Evolutionary conservation across 2,113 vertebrate species (phyloP), one percentile per base, ranked within the genome.

Genomic region (Actenoides lindsayi): DNA sequence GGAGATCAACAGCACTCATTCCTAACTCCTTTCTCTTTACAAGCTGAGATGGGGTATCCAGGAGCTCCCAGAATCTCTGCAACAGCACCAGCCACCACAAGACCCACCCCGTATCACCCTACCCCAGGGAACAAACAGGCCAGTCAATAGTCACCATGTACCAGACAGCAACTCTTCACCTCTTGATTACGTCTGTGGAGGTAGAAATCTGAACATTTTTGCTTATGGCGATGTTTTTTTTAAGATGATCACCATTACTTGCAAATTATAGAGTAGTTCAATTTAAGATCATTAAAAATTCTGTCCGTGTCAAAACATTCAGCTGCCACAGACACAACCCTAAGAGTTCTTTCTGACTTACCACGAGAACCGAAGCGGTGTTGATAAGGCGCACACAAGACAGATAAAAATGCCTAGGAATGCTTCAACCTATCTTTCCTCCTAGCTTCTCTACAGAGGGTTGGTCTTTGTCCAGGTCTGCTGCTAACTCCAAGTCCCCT

Each of bases 321-420:
- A 92, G 37, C 76, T 81, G 73, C 42, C 73, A 83, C 7, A 24
- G 39, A 74, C 37, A 42, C 39, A 89, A 83, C 4, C 42, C 18
- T 33, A 68, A 80, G 39, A 53, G 83, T 13, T 90, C 70, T 50
- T 91, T 92, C 60, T 15, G 21, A 83, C 86, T 57, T 63, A 67
- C 50, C 41, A 44, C 33, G 73, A 42, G 31, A 88, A 27, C 27
- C 80, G 63, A 90, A 76, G 31, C 13, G 44, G 10, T 86, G 31
- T 31, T 83, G 28, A 33, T 76, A 73, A 42, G 41, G 31, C 24
- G 68, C 73, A 48, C 19, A 7, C 41, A 89, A 64, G 15, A 39
- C 14, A 56, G 25, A 90, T 15, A 60, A 83, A 95, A 89, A 77
- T 28, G 37, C 28, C 54, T 48, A 53, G 16, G 41, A 93, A 89